Conservation (phyloP, 1,140 invertebrate genomes). For the Amphibalanus amphitrite region DNA sequence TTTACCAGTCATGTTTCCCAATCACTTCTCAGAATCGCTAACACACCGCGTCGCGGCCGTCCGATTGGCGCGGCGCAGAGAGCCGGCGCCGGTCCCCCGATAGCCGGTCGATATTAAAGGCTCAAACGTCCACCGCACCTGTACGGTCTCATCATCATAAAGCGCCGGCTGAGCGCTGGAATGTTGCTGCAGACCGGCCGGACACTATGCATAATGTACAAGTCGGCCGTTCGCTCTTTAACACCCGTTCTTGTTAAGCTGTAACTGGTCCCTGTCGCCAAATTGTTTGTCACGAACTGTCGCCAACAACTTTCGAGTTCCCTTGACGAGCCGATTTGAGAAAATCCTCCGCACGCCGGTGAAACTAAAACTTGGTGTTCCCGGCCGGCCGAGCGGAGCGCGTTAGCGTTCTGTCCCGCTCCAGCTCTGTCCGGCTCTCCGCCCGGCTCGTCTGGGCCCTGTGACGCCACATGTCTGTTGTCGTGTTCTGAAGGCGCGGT, state of each 20-base stretch:
- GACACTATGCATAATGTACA: no score
- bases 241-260: no score
- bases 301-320: neutral
- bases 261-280: neutral
- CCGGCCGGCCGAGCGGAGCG: no score
- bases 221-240: no score
- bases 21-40: no score
- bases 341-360: neutral
- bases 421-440: neutral
- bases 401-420: neutral
- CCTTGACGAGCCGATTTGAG: neutral
- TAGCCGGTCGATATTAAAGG: neutral
- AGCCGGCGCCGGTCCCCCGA: no score
- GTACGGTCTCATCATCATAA: neutral
- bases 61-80: no score
- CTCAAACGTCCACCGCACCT: neutral
- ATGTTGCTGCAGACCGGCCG: no score
- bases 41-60: no score
- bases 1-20: no score
- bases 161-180: neutral
- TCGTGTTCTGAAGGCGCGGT: neutral
- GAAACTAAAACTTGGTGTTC: neutral
- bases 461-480: no score
- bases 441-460: neutral
- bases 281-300: neutral